Conservation (phyloP, 2,888 invertebrate species). For the Eristalis tenax region DNA sequence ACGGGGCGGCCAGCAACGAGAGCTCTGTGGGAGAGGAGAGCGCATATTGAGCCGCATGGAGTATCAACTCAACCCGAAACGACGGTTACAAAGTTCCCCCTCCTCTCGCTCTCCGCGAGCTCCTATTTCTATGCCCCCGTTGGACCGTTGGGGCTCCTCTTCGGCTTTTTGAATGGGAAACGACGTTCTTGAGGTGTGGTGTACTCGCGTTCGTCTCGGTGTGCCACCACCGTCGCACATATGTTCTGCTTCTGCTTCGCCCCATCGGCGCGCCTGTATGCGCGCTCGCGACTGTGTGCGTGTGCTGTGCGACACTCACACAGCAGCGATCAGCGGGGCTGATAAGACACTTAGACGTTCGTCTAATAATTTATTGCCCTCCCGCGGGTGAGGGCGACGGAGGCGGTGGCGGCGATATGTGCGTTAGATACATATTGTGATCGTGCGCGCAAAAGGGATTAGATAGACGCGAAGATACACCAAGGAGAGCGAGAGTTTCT, state of each 20-base stretch:
- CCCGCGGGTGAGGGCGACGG: not conserved
- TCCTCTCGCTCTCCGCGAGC: not conserved
- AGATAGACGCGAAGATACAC: not conserved
- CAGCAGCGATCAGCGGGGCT: constrained; percentile 32
- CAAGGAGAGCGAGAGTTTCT: not conserved
- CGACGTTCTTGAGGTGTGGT: constrained; percentile 67
- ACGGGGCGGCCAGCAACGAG: not conserved
- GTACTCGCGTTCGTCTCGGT: constrained; percentile 12
- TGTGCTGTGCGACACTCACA: constrained; percentile 50
- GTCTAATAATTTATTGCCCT: constrained; percentile 63
- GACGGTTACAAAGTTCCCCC: constrained; percentile 59
- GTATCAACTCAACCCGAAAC: constrained; percentile 41
- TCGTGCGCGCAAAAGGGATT: constrained; percentile 34
- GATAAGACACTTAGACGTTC: constrained; percentile 49
- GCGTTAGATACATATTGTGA: constrained; percentile 41
- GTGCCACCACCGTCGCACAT: constrained; percentile 27
- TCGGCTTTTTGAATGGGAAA: constrained; percentile 48
- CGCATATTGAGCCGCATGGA: constrained; percentile 56
- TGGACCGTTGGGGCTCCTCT: constrained; percentile 9
- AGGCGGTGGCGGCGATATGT: not conserved
- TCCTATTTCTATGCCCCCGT: constrained; percentile 39
- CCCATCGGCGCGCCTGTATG: not conserved
- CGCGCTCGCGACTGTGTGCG: not conserved
- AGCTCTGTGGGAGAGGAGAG: constrained; percentile 30
- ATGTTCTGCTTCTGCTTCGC: not conserved